These are phyloP conservation scores for Chaitophorus viminalis DNA, from an alignment of 2,888 invertebrate genomes.

Conservation along the genomic window DNA sequence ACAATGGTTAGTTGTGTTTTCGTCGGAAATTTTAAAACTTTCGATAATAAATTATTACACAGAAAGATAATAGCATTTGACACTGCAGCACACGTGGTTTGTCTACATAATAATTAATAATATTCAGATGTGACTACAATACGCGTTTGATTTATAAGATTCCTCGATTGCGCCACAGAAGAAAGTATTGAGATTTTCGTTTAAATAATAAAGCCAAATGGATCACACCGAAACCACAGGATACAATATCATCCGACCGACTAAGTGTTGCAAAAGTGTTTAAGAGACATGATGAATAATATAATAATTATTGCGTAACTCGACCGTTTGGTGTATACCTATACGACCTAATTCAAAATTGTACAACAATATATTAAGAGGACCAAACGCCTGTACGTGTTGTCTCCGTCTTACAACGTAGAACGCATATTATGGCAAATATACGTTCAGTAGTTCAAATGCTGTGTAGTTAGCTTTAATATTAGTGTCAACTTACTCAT, in stretches of 20 bases:
- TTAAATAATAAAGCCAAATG: background rate
- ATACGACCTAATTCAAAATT: background rate
- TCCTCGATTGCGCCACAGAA: background rate
- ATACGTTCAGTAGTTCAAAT: too few relatives aligned
- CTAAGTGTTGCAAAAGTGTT: background rate
- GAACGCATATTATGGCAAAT: too few relatives aligned
- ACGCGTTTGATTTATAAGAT: background rate
- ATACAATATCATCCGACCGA: background rate
- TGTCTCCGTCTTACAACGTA: too few relatives aligned
- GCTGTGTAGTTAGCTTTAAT: too few relatives aligned
- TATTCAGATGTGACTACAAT: background rate
- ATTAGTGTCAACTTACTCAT: too few relatives aligned
- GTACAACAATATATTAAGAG: background rate
- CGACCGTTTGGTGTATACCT: background rate
- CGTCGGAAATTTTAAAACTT: too few relatives aligned
- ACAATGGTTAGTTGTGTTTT: too few relatives aligned
- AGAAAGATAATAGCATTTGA: background rate
- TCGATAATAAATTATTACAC: too few relatives aligned
- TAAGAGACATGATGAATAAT: background rate
- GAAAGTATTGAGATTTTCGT: background rate
- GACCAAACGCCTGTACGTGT: too few relatives aligned
- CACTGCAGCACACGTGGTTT: background rate
- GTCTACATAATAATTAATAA: too few relatives aligned
- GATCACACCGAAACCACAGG: slow-evolving; percentile 3
- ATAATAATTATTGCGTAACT: background rate